phyloP scores from a whole-genome alignment of 2,797 vertebrate genomes.

The Rhinoraja longicauda region DNA sequence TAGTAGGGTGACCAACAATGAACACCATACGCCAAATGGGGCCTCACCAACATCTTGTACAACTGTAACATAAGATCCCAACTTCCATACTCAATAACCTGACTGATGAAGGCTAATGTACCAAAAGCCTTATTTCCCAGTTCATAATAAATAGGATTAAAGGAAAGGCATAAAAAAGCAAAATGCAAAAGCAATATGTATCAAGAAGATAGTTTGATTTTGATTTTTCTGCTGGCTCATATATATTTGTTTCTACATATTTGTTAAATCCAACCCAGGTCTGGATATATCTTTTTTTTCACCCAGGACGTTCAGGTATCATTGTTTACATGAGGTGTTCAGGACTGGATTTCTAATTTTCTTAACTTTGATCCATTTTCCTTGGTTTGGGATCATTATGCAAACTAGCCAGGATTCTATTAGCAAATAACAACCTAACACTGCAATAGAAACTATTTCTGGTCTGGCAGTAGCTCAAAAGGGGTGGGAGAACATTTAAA shows the following conservation, averaged over 20 bases:
- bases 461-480: background rate
- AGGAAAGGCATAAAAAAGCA: no score
- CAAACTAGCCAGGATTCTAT: background rate
- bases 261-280: background rate
- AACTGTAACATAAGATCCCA: no score
- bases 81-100: no score
- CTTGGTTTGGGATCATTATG: background rate
- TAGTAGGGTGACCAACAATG: no score
- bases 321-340: background rate
- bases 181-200: no score
- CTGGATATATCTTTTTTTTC: background rate
- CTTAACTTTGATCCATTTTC: background rate
- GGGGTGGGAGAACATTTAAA: background rate
- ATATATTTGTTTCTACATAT: background rate
- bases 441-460: background rate
- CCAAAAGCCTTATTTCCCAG: no score
- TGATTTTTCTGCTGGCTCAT: background rate
- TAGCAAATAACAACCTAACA: background rate
- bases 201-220: no score
- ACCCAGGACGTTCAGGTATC: background rate
- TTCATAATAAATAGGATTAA: no score
- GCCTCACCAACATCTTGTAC: no score
- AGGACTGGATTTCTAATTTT: background rate
- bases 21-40: no score
- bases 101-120: no score